These are phyloP conservation scores for Acleris cristana DNA, from an alignment of 2,888 invertebrate species.

Conservation along the genomic window DNA sequence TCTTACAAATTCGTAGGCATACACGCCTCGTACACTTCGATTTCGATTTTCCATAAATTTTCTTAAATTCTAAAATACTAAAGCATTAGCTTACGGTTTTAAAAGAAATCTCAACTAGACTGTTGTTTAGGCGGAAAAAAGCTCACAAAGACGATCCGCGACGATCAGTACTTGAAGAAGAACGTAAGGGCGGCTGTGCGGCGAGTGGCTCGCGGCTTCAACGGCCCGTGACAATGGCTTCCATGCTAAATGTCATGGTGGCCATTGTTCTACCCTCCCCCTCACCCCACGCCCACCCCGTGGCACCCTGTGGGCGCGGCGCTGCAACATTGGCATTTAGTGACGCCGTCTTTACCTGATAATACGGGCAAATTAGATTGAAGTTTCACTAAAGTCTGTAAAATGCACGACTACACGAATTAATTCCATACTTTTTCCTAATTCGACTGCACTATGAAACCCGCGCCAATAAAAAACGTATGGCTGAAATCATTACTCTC, in stretches of 20 bases:
- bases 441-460: too few relatives aligned
- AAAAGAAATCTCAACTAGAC: background rate
- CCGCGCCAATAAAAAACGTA: conserved; percentile 67
- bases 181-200: conserved; percentile 68
- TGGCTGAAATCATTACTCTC: conserved; percentile 57
- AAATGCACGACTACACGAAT: too few relatives aligned
- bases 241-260: conserved; percentile 83
- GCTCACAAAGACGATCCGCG: conserved; percentile 39
- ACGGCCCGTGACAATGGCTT: conserved; percentile 81
- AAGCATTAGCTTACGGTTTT: background rate
- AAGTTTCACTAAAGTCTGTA: too few relatives aligned
- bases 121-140: background rate
- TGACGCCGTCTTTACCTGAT: conserved; percentile 67
- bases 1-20: conserved; percentile 24
- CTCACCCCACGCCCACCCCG: conserved; percentile 51
- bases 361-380: too few relatives aligned
- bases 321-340: conserved; percentile 74
- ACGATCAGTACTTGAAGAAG: conserved; percentile 65
- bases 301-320: conserved; percentile 47
- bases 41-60: conserved; percentile 34
- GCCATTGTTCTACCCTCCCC: conserved; percentile 73
- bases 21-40: conserved; percentile 25
- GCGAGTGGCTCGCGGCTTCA: conserved; percentile 70
- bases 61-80: background rate
- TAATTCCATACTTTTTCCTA: too few relatives aligned